Base-by-base conservation (phyloP, 2,113 vertebrate species). In the Aldabrachelys gigantea region DNA sequence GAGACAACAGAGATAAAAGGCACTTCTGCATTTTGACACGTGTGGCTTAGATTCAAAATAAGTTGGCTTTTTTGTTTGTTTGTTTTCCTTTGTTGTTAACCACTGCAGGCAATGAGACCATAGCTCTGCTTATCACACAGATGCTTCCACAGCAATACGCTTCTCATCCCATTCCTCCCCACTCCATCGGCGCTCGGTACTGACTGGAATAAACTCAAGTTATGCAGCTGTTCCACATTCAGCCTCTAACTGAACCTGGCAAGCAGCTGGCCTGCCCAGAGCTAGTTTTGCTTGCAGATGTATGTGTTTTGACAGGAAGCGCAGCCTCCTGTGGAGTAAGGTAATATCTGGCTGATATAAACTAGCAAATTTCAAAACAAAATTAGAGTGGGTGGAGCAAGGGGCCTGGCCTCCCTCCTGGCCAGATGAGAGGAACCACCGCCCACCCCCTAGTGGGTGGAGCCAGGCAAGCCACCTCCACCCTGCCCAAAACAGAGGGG, bases 221-320 rank as follows among this genome's bases (percentile, higher is more conserved):
- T 9, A 31, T 95, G 87, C 90, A 87, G 90, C 85, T 93, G 52
- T 92, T 95, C 87, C 50, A 88, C 2, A 2, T 89, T 85, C 83
- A 89, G 90, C 78, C 82, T 93, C 93, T 90, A 53, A 95, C 41
- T 89, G 90, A 97, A 91, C 21, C n/a, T 94, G 94, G 94, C 94
- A 97, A 95, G 91, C 91, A 97, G 89, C 87, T 95, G 96, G 83
- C 91, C 7, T 54, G 41, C 75, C 93, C 80, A 79, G 87, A 94
- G 72, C 69, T 49, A 90, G 85, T 87, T 53, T 91, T 94, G 72
- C 72, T 96, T 92, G 72, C 62, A 90, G 76, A 49, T 3, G 2
- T 41, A 65, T 80, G 6, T 94, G 82, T 97, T 97, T 93, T 91
- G 92, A 92, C 0, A 29, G 90, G 91, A 84, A 97, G 88, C 80